Base-by-base conservation (phyloP, 1,140 invertebrate species). In the Adelges cooleyi region DNA sequence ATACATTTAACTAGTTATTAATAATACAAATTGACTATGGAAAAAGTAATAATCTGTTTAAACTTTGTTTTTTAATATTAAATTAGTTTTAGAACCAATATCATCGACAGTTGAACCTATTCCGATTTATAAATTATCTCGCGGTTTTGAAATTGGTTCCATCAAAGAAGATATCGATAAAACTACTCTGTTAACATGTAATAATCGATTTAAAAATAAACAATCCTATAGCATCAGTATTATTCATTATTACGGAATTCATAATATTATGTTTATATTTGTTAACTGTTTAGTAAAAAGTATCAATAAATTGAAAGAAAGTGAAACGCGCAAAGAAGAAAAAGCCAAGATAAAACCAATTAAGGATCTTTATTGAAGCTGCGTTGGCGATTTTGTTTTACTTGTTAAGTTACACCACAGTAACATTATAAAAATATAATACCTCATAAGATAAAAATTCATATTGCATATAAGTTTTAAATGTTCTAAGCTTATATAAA, bases 31-130 rank as follows among this genome's bases (percentile, higher is more conserved):
- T n/a, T n/a, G n/a, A n/a, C n/a, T 25, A 40, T 42, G 3, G 18
- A 53, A 38, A 3, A 15, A 3, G 15, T 54, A 17, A 20, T 53
- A 22, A 38, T 23, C 1, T 22, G 10, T 23, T 10, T 25, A 49
- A 10, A 22, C n/a, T 36, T 53, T 6, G 11, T 36, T 2, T 40
- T 38, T 38, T 38, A 8, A 25, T 33, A 33, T 33, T n/a, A 33
- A 33, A 33, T 33, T 17, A 62, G 56, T 62, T 33, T 48, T 62
- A 9, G 56, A 62, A 29, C 56, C 56, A 11, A 33, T 62, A 62
- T 62, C 56, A 13, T 62, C 56, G n/a, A 62, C 56, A 4, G 40
- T 62, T 6, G 56, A 62, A 62, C 29, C 56, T n/a, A 62, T 62
- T 48, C 56, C 56, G 11, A 62, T 62, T 15, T 62, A 62, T 10